A percentile compares a stretch with the other conserved stretches of the same genome.
Evolutionary conservation across 1,140 invertebrate species (phyloP).

Genomic region (Leptonema lineaticorne): DNA sequence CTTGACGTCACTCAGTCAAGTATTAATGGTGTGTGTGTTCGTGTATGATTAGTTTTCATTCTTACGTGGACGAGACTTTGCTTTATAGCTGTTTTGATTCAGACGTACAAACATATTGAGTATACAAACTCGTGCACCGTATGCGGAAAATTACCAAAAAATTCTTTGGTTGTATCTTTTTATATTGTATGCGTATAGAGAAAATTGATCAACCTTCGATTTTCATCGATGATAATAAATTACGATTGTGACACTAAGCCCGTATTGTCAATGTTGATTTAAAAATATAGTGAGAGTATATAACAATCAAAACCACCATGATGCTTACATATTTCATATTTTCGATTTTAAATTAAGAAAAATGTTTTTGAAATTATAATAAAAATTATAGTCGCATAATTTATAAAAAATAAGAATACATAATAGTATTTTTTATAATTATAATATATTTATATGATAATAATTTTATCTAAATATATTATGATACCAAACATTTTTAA

Average conservation of each 20-base stretch:
- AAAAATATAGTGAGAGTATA: neutral
- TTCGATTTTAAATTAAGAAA: too few relatives aligned
- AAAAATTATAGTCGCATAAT: too few relatives aligned
- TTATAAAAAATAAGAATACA: too few relatives aligned
- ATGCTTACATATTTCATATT: neutral
- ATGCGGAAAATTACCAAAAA: too few relatives aligned
- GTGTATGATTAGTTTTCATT: constrained; percentile 25
- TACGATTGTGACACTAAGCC: neutral
- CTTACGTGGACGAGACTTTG: constrained; percentile 1
- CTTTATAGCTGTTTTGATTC: constrained; percentile 22
- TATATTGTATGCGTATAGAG: too few relatives aligned
- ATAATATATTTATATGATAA: too few relatives aligned
- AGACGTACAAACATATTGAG: constrained; percentile 3
- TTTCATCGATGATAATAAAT: constrained; percentile 16
- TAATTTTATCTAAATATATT: neutral
- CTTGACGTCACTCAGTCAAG: constrained; percentile 5
- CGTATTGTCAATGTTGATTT: neutral
- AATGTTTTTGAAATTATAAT: too few relatives aligned
- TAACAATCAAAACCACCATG: constrained; percentile 1
- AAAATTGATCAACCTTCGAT: neutral
- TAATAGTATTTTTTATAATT: too few relatives aligned
- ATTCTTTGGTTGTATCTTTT: too few relatives aligned
- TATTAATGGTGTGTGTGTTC: neutral
- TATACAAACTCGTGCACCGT: neutral
- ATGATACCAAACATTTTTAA: neutral